phyloP scores from a whole-genome alignment of 2,888 invertebrate species.

The Drosophila anomelani region DNA sequence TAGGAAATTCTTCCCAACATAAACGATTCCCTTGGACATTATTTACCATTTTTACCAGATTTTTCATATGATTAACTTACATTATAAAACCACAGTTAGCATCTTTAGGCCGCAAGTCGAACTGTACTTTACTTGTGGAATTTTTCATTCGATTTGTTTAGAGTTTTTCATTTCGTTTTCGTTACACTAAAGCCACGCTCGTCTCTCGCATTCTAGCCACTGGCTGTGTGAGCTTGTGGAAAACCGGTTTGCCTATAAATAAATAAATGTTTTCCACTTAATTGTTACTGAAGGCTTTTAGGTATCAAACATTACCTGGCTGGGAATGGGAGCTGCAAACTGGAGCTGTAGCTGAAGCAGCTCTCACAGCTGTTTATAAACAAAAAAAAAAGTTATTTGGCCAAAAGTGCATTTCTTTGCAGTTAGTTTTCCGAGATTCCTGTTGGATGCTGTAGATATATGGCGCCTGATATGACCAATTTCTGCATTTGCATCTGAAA shows the following conservation, averaged over 20 bases:
- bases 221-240: constrained; percentile 35
- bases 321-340: not conserved
- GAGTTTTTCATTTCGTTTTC: constrained; percentile 45
- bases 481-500: constrained; percentile 37
- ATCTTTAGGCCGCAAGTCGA: constrained; percentile 18
- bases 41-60: not conserved
- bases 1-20: not conserved
- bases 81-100: constrained; percentile 16
- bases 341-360: not conserved
- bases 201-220: constrained; percentile 33
- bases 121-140: constrained; percentile 32
- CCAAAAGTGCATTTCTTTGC: constrained; percentile 15
- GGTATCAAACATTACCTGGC: constrained; percentile 31
- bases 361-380: constrained; percentile 23
- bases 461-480: constrained; percentile 32
- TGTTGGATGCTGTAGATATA: constrained; percentile 23
- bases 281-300: constrained; percentile 58
- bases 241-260: constrained; percentile 67
- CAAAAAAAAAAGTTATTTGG: constrained; percentile 19
- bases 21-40: no score
- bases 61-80: not conserved
- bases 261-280: constrained; percentile 71
- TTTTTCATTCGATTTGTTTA: constrained; percentile 38
- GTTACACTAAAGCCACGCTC: constrained; percentile 33
- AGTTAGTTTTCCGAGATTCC: constrained; percentile 6